Evolutionary conservation across 2,888 invertebrate species (phyloP).

Genomic region (Archaeoteleia sp.): DNA sequence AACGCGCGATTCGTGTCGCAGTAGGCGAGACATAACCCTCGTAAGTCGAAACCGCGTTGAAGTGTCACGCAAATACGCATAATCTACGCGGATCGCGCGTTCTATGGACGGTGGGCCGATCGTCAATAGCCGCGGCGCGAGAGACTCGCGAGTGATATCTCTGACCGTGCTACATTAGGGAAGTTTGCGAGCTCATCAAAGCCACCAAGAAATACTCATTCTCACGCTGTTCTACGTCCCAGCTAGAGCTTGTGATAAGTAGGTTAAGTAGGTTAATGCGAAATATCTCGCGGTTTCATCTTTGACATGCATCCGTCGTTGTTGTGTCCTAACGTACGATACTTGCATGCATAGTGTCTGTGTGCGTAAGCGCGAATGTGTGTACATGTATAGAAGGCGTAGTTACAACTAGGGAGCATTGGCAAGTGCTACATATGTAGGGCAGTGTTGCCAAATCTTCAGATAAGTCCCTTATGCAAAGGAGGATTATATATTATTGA

Average conservation of each 20-base stretch:
- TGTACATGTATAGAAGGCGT: no score
- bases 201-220: neutral
- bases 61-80: slow-evolving; percentile 3
- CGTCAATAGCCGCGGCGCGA: slow-evolving; percentile 1
- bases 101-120: slow-evolving; percentile 9
- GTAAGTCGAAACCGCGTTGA: neutral
- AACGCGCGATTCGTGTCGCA: neutral
- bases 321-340: slow-evolving; percentile 6
- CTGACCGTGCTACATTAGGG: neutral
- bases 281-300: slow-evolving; percentile 8
- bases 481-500: no score
- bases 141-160: slow-evolving; percentile 3
- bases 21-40: slow-evolving; percentile 2
- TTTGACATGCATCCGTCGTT: slow-evolving; percentile 4
- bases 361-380: no score
- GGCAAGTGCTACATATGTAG: no score
- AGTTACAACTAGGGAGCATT: no score
- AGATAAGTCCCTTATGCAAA: no score
- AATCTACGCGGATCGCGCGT: slow-evolving; percentile 3
- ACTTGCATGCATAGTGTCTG: neutral
- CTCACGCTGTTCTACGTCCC: neutral
- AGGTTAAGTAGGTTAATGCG: slow-evolving; percentile 14
- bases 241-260: slow-evolving; percentile 1
- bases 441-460: no score
- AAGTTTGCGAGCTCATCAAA: neutral